Evolutionary conservation across 1,140 invertebrate species (phyloP).

Genomic region (Adelges cooleyi): DNA sequence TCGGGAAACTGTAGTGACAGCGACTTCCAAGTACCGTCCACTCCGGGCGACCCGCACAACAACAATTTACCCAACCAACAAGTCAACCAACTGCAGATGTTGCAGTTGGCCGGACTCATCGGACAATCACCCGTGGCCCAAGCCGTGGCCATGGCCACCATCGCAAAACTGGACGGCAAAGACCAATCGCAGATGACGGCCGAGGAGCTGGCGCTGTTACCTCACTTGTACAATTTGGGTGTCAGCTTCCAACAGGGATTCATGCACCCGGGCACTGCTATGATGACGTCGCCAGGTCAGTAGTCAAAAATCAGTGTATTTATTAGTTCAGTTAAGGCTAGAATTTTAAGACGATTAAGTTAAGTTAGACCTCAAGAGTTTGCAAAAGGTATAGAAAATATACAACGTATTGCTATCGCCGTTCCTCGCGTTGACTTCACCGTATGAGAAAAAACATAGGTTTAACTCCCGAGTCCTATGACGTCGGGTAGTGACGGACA

Average conservation of each 20-base stretch:
- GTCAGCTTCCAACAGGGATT: slow-evolving; percentile 16
- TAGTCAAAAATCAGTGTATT: slow-evolving; percentile 5
- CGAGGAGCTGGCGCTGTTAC: slow-evolving; percentile 40
- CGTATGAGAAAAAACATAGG: slow-evolving; percentile 11
- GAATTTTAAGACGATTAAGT: no score
- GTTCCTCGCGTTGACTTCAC: no score
- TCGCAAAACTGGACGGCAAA: slow-evolving; percentile 33
- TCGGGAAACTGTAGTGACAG: slow-evolving; percentile 45
- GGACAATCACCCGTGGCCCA: slow-evolving; percentile 32
- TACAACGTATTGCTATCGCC: no score
- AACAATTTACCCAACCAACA: slow-evolving; percentile 36
- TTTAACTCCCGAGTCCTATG: no score
- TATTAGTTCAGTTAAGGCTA: no score
- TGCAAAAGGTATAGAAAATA: no score
- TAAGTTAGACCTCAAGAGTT: no score
- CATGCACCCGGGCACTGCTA: slow-evolving; percentile 21
- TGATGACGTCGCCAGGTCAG: slow-evolving; percentile 27
- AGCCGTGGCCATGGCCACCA: slow-evolving; percentile 32
- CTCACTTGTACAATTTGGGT: slow-evolving; percentile 40
- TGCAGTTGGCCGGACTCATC: slow-evolving; percentile 36
- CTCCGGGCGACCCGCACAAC: slow-evolving; percentile 35
- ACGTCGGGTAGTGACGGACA: not conserved
- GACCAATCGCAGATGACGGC: slow-evolving; percentile 31
- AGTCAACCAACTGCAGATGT: slow-evolving; percentile 38
- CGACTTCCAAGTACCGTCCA: slow-evolving; percentile 37